A percentile compares a stretch with the other conserved stretches of the same genome.
Conservation (phyloP, 2,888 invertebrate genomes). For the Orthosia incerta region DNA sequence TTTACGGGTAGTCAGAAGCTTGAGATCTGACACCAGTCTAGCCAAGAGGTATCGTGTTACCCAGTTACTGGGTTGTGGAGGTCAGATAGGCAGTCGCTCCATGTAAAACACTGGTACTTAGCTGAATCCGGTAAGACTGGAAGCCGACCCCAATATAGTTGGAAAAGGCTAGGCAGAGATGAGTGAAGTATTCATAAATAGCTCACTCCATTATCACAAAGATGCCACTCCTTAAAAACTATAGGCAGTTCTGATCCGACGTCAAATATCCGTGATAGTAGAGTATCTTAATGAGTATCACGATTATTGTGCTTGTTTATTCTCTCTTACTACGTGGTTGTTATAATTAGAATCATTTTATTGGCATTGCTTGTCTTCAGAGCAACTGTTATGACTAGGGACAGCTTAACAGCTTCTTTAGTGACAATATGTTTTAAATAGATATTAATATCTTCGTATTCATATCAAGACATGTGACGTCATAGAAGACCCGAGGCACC, state of each 20-base stretch:
- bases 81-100: no score
- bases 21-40: no score
- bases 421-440: background rate
- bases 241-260: constrained; percentile 23
- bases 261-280: constrained; percentile 38
- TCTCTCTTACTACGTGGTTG: constrained; percentile 27
- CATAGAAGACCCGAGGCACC: constrained; percentile 37
- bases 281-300: constrained; percentile 23
- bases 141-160: no score
- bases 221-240: constrained; percentile 28
- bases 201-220: constrained; percentile 6
- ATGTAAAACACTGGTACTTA: no score
- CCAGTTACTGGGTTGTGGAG: no score
- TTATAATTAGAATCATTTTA: constrained; percentile 24
- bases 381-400: constrained; percentile 13
- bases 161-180: no score
- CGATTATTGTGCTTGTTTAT: constrained; percentile 30
- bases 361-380: constrained; percentile 8
- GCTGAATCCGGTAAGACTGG: no score
- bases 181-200: background rate
- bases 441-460: constrained; percentile 2
- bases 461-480: constrained; percentile 29
- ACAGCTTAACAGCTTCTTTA: background rate
- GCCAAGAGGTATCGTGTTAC: no score
- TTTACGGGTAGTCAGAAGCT: no score